These are phyloP conservation scores for Hassar affinis DNA, from an alignment of 2,113 vertebrate genomes.

Conservation along the genomic window DNA sequence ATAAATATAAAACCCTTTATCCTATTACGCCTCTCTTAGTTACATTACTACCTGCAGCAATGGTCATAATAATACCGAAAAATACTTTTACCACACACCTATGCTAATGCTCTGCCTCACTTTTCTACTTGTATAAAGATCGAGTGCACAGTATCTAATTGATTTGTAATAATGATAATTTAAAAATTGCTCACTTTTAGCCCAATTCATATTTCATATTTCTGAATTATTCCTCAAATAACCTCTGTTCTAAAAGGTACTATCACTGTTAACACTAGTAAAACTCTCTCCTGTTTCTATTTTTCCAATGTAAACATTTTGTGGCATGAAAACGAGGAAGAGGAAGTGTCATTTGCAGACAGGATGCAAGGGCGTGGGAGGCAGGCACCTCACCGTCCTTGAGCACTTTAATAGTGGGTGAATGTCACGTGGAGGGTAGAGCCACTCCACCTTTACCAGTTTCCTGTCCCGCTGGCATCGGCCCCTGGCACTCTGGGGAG, in stretches of 20 bases:
- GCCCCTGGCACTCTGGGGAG: conserved; percentile 65
- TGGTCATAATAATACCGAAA: not conserved
- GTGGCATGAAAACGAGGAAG: conserved; percentile 52
- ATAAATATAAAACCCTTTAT: not conserved
- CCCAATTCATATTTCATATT: not conserved
- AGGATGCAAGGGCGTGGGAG: conserved; percentile 69
- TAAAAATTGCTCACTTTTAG: not conserved
- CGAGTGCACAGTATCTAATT: not conserved
- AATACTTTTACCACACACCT: not conserved
- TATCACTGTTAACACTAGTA: not conserved
- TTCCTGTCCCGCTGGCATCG: conserved; percentile 61
- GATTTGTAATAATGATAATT: not conserved
- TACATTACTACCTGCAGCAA: not conserved
- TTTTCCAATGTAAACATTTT: conserved; percentile 41
- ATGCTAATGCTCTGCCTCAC: not conserved
- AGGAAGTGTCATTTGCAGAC: conserved; percentile 66
- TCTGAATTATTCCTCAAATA: not conserved
- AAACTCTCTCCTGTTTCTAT: conserved; percentile 28
- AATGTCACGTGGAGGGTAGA: conserved; percentile 29
- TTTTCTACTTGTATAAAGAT: not conserved
- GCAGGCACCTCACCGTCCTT: conserved; percentile 71
- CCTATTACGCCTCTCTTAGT: not conserved
- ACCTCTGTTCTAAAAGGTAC: not conserved
- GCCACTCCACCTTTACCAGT: conserved; percentile 64
- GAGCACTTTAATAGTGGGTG: conserved; percentile 58